Evolutionary conservation across 2,888 invertebrate species (phyloP), one percentile per base, ranked within the genome.

Genomic region (Sericinus montela): DNA sequence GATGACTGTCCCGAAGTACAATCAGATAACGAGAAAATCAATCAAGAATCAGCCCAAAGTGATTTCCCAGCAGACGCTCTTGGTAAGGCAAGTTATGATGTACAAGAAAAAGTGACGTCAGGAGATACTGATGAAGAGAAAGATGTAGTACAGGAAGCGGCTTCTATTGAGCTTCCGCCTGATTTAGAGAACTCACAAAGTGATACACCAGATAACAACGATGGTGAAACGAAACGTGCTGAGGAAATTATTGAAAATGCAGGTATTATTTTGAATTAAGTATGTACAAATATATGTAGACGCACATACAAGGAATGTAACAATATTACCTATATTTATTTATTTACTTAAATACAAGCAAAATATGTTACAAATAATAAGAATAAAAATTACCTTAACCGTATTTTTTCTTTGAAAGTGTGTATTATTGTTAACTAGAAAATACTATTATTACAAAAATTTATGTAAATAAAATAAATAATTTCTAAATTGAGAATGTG

Each of bases 1-100:
- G 78, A 77, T 1, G 78, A 80, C 10, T 65, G 64, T 34, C 57
- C 62, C 3, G 71, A 73, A 32, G 62, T 61, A 6, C 73, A 67
- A 55, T 62, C 66, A 1, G 77, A 82, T 45, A 62, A 62, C 44
- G 77, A 76, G 41, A 64, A 69, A 53, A 37, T 48, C 23, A 7
- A 39, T 48, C 43, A 58, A 39, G 11, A 23, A 48, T 14, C 48
- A 50, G 35, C 45, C 43, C 53, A 52, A 43, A 43, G 44, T 9
- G 56, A 59, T 36, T 30, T 23, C 3, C 44, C 25, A 9, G 41
- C 51, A 14, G 29, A 57, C 42, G 36, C 15, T 9, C 8, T 43
- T 23, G 52, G 57, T 3, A 45, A 47, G 11, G 49, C 48, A 45
- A 35, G 48, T 28, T 59, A 55, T 40, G 58, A 67, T 35, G 60